These are phyloP conservation scores for Conops quadrifasciatus DNA, from an alignment of 2,888 invertebrate species.

Conservation along the genomic window DNA sequence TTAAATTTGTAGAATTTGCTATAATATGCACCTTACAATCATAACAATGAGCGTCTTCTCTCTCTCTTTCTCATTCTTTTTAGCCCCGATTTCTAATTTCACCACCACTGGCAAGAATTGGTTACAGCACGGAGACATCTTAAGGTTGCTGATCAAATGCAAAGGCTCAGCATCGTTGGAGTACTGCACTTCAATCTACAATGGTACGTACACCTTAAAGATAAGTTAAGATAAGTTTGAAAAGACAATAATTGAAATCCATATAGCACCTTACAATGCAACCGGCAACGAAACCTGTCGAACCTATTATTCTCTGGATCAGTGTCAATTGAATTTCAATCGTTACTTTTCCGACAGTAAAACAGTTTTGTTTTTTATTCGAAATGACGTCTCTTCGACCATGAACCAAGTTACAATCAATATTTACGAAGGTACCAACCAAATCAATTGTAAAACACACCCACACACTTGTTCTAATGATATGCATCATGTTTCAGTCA, in stretches of 20 bases:
- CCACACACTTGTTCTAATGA: neutral
- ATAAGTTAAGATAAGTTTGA: neutral
- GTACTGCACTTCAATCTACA: constrained; percentile 74
- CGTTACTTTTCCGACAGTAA: constrained; percentile 78
- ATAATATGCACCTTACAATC: too few species aligned
- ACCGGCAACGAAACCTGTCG: constrained; percentile 82
- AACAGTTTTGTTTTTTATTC: constrained; percentile 80
- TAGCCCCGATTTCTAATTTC: constrained; percentile 77
- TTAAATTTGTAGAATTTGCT: too few species aligned
- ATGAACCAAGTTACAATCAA: constrained; percentile 79
- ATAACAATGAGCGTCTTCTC: too few species aligned
- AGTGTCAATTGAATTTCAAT: constrained; percentile 72
- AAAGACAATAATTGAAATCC: neutral
- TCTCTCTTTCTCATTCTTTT: constrained; percentile 41
- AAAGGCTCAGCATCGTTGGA: constrained; percentile 78
- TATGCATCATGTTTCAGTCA: constrained; percentile 68
- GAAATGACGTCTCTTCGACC: constrained; percentile 77
- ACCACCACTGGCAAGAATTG: constrained; percentile 80
- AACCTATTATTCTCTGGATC: constrained; percentile 59
- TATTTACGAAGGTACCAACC: constrained; percentile 79
- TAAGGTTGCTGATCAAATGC: constrained; percentile 76
- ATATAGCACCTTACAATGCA: constrained; percentile 67
- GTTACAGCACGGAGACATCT: constrained; percentile 82
- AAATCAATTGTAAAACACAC: neutral
- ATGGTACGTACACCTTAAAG: constrained; percentile 64